Evolutionary conservation across 2,797 vertebrate species (phyloP).

Genomic region (Sebastes hopkinsi): DNA sequence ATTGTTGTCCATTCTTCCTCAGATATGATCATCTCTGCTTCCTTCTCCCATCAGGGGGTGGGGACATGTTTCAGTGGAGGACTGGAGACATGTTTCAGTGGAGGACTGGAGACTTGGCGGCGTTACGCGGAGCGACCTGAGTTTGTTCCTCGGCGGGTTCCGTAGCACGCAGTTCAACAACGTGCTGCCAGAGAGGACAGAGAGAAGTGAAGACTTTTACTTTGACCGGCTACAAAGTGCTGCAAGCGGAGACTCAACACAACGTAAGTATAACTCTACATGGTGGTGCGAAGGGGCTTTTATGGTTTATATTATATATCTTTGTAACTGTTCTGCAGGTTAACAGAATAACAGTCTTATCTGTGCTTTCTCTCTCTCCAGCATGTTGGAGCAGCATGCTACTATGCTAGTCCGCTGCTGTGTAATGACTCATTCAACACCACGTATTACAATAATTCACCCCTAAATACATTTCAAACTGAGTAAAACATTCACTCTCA

Average conservation of each 20-base stretch:
- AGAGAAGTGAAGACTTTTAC: not conserved
- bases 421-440: not conserved
- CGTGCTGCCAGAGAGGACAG: constrained; percentile 35
- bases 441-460: not conserved
- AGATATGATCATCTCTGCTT: no score
- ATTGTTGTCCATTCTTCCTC: no score
- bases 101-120: no score
- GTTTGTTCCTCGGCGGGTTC: constrained; percentile 27
- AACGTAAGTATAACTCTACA: constrained; percentile 31
- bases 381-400: constrained; percentile 1
- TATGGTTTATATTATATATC: accelerated
- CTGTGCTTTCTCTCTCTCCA: not conserved
- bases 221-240: constrained; percentile 6
- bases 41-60: no score
- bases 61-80: no score
- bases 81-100: no score
- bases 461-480: accelerated
- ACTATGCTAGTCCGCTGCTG: not conserved
- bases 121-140: no score
- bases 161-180: constrained; percentile 72
- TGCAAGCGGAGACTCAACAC: not conserved
- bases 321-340: not conserved
- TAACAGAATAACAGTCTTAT: not conserved
- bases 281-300: accelerated
- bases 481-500: accelerated